A percentile compares a stretch with the other conserved stretches of the same genome.
Conservation (phyloP, 2,113 vertebrate species). For the Cyanistes caeruleus region DNA sequence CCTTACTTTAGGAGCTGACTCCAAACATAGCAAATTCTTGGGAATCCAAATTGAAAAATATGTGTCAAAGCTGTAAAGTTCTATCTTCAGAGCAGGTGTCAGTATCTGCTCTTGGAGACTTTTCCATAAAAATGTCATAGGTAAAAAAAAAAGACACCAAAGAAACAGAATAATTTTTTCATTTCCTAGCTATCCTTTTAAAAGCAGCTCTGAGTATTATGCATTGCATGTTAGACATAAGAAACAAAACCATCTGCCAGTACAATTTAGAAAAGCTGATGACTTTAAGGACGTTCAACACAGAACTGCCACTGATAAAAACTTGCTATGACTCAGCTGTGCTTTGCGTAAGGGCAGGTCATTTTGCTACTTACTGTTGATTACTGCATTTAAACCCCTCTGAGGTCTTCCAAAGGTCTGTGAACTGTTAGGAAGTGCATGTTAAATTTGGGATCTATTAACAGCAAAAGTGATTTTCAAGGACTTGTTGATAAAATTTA, state of each 20-base stretch:
- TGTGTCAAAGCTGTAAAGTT: neutral
- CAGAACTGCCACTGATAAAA: neutral
- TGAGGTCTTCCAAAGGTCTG: neutral
- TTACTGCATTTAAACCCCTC: conserved; percentile 1
- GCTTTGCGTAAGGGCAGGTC: neutral
- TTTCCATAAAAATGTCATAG: neutral
- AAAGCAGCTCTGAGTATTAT: neutral
- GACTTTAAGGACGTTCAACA: neutral
- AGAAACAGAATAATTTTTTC: neutral
- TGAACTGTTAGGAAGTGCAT: neutral
- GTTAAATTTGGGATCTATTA: neutral
- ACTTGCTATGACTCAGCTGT: conserved; percentile 25
- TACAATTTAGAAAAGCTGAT: neutral
- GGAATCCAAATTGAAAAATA: neutral
- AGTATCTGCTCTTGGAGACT: neutral
- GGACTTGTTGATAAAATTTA: neutral
- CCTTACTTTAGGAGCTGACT: neutral
- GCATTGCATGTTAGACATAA: neutral
- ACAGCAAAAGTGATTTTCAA: neutral
- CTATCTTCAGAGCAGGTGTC: neutral
- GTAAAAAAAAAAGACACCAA: neutral
- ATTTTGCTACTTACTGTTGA: conserved; percentile 21
- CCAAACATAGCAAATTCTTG: neutral
- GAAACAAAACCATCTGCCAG: neutral
- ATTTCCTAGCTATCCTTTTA: neutral